Percentiles rank a stretch among this genome's conserved stretches.
phyloP scores from a whole-genome alignment of 2,888 invertebrate species.

The Mechanitis mazaeus region DNA sequence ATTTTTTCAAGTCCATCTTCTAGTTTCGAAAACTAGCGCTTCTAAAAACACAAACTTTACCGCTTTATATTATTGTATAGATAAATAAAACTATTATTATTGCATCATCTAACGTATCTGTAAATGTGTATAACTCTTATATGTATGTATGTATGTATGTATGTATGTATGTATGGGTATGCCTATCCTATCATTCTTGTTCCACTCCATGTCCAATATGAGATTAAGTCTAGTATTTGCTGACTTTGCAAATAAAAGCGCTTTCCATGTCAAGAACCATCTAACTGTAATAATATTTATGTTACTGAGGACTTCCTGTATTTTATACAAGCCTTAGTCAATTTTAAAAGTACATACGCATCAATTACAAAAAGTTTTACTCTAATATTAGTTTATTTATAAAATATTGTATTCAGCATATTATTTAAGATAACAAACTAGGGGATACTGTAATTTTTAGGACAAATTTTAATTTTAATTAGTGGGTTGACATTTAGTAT shows the following conservation, averaged over 20 bases:
- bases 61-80: no score
- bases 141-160: no score
- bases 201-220: not conserved
- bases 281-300: slow-evolving; percentile 6
- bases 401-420: not conserved
- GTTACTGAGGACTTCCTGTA: slow-evolving; percentile 5
- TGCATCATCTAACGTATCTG: no score
- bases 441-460: not conserved
- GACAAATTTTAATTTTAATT: not conserved
- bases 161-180: no score
- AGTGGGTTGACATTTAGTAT: not conserved
- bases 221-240: slow-evolving; percentile 5
- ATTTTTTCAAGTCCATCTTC: no score
- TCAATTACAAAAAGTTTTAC: not conserved
- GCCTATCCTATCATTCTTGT: not conserved
- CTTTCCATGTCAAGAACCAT: slow-evolving; percentile 2
- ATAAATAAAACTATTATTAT: no score
- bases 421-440: not conserved
- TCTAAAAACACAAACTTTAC: no score
- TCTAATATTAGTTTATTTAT: no score
- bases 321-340: not conserved
- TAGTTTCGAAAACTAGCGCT: no score
- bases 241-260: slow-evolving; percentile 5
- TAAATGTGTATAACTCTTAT: no score
- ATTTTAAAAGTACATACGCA: not conserved